phyloP scores from a whole-genome alignment of 2,888 invertebrate species.

The Plebejus anna region DNA sequence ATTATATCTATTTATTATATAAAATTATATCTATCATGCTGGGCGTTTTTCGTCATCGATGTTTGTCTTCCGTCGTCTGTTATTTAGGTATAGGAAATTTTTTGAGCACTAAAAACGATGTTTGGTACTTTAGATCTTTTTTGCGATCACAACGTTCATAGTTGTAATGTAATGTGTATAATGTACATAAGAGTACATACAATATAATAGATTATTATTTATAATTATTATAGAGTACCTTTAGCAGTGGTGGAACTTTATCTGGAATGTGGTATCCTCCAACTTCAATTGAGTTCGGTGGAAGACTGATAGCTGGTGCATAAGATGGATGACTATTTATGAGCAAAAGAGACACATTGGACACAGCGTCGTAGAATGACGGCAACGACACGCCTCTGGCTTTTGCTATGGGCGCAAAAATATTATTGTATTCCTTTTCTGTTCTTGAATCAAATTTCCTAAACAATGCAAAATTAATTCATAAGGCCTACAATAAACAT shows the following conservation, averaged over 20 bases:
- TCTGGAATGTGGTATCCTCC: conserved; percentile 22
- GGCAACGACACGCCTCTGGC: conserved; percentile 10
- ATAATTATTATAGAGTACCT: not conserved
- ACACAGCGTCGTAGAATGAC: not conserved
- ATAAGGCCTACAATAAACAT: too few species aligned
- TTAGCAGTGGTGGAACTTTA: not conserved
- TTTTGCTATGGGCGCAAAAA: conserved; percentile 1
- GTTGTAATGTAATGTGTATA: too few species aligned
- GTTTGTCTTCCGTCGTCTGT: too few species aligned
- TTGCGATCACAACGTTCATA: too few species aligned
- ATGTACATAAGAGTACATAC: too few species aligned
- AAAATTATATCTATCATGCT: too few species aligned
- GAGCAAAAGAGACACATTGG: not conserved
- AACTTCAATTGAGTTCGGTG: conserved; percentile 3
- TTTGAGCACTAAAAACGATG: too few species aligned
- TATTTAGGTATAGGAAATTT: too few species aligned
- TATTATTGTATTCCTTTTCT: not conserved
- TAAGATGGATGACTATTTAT: conserved; percentile 13
- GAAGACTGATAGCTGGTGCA: not conserved
- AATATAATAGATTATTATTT: too few species aligned
- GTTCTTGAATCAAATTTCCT: not conserved
- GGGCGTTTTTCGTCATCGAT: too few species aligned
- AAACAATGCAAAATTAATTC: not conserved
- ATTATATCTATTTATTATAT: too few species aligned
- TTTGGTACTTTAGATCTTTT: too few species aligned